A percentile compares a stretch with the other conserved stretches of the same genome.
These are phyloP conservation scores for Ophion obscuratus DNA, from an alignment of 2,888 invertebrate species.

Conservation along the genomic window DNA sequence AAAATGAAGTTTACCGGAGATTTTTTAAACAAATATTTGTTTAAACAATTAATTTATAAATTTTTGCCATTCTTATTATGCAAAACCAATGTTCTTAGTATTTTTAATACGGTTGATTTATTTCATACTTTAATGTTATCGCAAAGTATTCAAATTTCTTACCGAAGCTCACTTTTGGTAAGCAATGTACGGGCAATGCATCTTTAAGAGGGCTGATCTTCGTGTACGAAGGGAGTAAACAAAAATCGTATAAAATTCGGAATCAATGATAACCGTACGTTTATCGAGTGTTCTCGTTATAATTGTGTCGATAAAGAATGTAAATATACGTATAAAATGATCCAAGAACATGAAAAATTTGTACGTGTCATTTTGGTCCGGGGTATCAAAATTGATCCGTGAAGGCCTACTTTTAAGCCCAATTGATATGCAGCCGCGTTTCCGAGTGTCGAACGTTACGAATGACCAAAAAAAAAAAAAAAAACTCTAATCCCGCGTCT, in stretches of 20 bases:
- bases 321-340: slow-evolving; percentile 39
- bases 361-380: slow-evolving; percentile 39
- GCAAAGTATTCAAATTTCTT: no score
- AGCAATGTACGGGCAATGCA: no score
- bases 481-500: no score
- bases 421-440: slow-evolving; percentile 7
- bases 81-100: no score
- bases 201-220: no score
- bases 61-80: no score
- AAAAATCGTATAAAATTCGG: background rate
- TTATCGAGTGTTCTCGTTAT: slow-evolving; percentile 24
- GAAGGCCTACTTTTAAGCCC: slow-evolving; percentile 7
- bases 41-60: no score
- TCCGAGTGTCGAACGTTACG: slow-evolving; percentile 22
- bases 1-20: no score
- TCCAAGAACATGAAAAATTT: slow-evolving; percentile 27
- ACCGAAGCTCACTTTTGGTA: no score
- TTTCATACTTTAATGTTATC: no score
- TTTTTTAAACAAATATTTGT: no score
- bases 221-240: background rate
- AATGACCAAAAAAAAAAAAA: background rate
- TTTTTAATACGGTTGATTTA: no score
- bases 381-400: slow-evolving; percentile 24
- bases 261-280: slow-evolving; percentile 14
- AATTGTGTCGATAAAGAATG: slow-evolving; percentile 25